Percentiles rank a stretch among this genome's conserved stretches.
Conservation (phyloP, 2,797 vertebrate species). For the Adrianichthys oophorus region DNA sequence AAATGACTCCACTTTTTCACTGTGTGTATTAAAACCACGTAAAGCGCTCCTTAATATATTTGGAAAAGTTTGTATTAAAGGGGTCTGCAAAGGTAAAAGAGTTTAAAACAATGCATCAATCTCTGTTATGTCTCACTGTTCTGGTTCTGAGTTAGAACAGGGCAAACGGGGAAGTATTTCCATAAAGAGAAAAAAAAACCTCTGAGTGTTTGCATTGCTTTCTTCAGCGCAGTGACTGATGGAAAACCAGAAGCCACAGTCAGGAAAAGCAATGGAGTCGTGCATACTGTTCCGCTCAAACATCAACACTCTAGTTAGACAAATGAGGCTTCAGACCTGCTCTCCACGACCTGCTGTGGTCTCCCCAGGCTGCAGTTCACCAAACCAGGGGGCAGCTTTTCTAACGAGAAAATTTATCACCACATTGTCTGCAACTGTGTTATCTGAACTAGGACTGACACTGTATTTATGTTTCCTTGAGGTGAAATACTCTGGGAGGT, state of each 20-base stretch:
- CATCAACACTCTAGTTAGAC: slow-evolving; percentile 76
- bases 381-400: slow-evolving; percentile 12
- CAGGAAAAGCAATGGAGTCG: slow-evolving; percentile 59
- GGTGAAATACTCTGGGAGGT: slow-evolving; percentile 12
- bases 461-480: slow-evolving; percentile 11
- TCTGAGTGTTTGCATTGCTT: slow-evolving; percentile 68
- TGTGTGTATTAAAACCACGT: slow-evolving; percentile 4
- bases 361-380: slow-evolving; percentile 33
- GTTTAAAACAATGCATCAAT: slow-evolving; percentile 63
- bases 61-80: slow-evolving; percentile 25
- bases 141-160: slow-evolving; percentile 54
- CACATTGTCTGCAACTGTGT: slow-evolving; percentile 10
- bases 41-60: slow-evolving; percentile 20
- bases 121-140: slow-evolving; percentile 52
- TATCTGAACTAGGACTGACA: slow-evolving; percentile 14
- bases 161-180: slow-evolving; percentile 58
- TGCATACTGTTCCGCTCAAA: slow-evolving; percentile 75
- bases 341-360: slow-evolving; percentile 16
- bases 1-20: not conserved
- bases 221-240: slow-evolving; percentile 71
- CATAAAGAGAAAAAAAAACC: slow-evolving; percentile 50
- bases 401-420: slow-evolving; percentile 20
- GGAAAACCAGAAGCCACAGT: slow-evolving; percentile 71
- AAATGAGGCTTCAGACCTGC: slow-evolving; percentile 57
- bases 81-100: slow-evolving; percentile 40